Conservation (phyloP, 2,888 invertebrate genomes). For the Noctua janthina region DNA sequence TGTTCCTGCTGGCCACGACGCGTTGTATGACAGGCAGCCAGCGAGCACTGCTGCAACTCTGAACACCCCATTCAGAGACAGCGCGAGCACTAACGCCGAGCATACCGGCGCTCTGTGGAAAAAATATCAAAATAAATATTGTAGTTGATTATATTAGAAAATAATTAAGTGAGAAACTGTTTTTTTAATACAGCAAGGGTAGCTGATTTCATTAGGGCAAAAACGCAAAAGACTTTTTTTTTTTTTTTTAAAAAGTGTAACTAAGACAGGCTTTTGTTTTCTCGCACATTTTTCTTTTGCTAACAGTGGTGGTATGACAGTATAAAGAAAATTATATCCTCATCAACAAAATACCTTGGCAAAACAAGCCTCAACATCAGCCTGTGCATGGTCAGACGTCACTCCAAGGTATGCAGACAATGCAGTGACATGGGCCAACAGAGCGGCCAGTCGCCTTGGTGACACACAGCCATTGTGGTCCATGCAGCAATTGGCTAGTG, state of each 20-base stretch:
- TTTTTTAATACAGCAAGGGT: too few relatives aligned
- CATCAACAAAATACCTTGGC: constrained; percentile 87
- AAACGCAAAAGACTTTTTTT: too few relatives aligned
- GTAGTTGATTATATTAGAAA: too few relatives aligned
- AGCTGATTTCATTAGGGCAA: too few relatives aligned
- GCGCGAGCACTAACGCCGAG: constrained; percentile 92
- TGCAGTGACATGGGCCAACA: constrained; percentile 91
- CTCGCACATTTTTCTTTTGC: neutral
- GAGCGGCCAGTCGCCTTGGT: constrained; percentile 90
- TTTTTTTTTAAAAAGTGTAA: neutral
- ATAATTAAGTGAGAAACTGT: too few relatives aligned
- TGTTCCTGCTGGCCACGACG: constrained; percentile 72
- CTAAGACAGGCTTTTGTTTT: neutral
- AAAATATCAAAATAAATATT: neutral
- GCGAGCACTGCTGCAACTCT: constrained; percentile 78
- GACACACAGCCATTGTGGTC: constrained; percentile 94
- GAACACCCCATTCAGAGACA: constrained; percentile 93
- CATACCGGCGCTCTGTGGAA: constrained; percentile 91
- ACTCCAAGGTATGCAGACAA: constrained; percentile 91
- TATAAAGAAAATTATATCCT: neutral
- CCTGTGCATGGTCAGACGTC: constrained; percentile 91
- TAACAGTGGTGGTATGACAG: neutral
- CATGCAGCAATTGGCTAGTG: constrained; percentile 92
- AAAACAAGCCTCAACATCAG: constrained; percentile 94
- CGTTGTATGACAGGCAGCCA: constrained; percentile 81